Base-by-base conservation (phyloP, 2,797 vertebrate genomes). In the Zonotrichia albicollis region DNA sequence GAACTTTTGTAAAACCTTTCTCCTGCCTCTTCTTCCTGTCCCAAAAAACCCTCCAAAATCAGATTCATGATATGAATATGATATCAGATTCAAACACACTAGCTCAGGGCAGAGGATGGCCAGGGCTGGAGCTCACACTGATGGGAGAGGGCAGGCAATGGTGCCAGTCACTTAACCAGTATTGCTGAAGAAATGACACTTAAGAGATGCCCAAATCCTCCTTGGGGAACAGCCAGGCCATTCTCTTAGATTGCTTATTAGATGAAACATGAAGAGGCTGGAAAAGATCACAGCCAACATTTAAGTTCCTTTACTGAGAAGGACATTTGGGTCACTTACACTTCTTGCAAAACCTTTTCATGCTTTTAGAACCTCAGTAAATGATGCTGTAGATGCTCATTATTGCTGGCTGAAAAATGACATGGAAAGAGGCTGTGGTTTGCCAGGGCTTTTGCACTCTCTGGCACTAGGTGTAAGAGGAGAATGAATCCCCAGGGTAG, bases 31-130 rank as follows among this genome's bases (percentile, higher is more conserved):
- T 62, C 18, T 6, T 60, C 32, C 21, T 1, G 0, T 5, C 11
- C 38, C 1, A 0, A 65, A 57, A 54, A 38, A 0, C 5, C 5
- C 7, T 66, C 10, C 25, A 27, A 48, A 42, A 32, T 55, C 32
- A 58, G 13, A 32, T 42, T 72, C 0, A 1, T 43, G 26, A 5
- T n/a, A 55, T n/a, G 32, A 55, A 15, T 22, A 10, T 14, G 30
- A 14, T 54, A 14, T n/a, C 30, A 54, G 53, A 54, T 54, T 21
- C 30, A 68, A 65, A 51, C 14, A 32, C 6, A 53, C 6, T 34
- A 58, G 3, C 50, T 64, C 9, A 34, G 23, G 15, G 30, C 15
- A 66, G 36, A 66, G 27, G 48, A 64, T 30, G 16, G 57, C 11
- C 45, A 27, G 38, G 29, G 6, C 32, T 87, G 57, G 22, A 74